These are phyloP conservation scores for Cathartes aura DNA, from an alignment of 2,113 vertebrate genomes.

Conservation along the genomic window DNA sequence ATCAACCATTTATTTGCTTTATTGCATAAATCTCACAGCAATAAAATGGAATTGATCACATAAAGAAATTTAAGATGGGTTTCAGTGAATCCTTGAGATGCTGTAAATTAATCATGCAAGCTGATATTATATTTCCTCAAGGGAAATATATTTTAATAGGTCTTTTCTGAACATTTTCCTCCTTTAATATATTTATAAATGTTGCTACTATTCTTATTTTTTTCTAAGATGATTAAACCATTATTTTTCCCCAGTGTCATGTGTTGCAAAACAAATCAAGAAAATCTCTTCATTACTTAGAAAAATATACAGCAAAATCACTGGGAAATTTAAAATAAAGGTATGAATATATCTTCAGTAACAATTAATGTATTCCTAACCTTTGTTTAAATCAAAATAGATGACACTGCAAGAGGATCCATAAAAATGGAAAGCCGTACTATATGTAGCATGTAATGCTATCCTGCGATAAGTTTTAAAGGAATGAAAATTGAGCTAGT, in stretches of 20 bases:
- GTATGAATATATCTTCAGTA: not conserved
- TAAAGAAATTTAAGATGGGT: constrained; percentile 31
- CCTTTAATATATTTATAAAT: constrained; percentile 15
- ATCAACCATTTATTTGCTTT: constrained; percentile 50
- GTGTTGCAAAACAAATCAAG: not conserved
- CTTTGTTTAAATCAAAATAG: not conserved
- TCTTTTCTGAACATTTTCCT: not conserved
- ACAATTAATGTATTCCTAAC: not conserved
- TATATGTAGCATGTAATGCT: not conserved
- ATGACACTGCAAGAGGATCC: not conserved
- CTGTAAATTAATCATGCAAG: constrained; percentile 35
- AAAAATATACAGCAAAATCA: not conserved
- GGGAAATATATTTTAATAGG: constrained; percentile 27
- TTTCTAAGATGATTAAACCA: not conserved
- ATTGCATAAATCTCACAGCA: constrained; percentile 42
- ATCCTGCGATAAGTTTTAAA: not conserved
- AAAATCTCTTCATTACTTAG: not conserved
- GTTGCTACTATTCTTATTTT: not conserved
- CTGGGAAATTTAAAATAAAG: not conserved
- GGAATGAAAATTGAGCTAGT: not conserved
- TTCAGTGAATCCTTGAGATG: constrained; percentile 10
- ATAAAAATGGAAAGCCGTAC: not conserved
- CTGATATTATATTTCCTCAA: not conserved
- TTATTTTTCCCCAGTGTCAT: not conserved
- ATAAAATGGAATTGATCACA: constrained; percentile 53